Evolutionary conservation across 2,113 vertebrate species (phyloP), one percentile per base, ranked within the genome.

Genomic region (Tringa solitaria): DNA sequence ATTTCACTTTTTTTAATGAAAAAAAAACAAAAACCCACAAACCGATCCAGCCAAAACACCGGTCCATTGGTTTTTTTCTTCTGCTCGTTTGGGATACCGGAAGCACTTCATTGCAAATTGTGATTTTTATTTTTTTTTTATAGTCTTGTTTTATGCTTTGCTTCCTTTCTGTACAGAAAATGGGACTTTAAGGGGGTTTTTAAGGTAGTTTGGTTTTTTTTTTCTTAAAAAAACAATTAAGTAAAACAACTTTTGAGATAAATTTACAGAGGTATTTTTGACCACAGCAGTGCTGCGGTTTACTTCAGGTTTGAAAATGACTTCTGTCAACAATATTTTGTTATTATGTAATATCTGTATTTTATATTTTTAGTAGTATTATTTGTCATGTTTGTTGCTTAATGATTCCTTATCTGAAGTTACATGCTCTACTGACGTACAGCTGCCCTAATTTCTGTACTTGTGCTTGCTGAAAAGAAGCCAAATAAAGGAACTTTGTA

Each of bases 401-500:
- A 27, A 24, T 65, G 77, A 14, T 67, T 88, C n/a, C 60, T 78
- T 51, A 33, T 51, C 10, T 93, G 32, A 70, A 70, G 51, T 67
- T 68, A 33, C 4, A 3, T 30, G 30, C 14, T 69, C 5, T 88
- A n/a, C 6, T 63, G 50, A 27, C 59, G 28, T 6, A 50, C 35
- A 11, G 33, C 35, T 81, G 24, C 59, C 32, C 46, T 77, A 19
- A 56, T 90, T 86, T 81, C 50, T 87, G 23, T 54, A 51, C 46
- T 80, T 77, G 15, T 32, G 26, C 89, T 88, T 75, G 20, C 37
- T 59, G 50, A 67, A 77, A 95, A 65, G 26, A 83, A 54, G 26
- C 13, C 21, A 84, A 95, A 96, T 96, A 94, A 95, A 96, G 54
- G 16, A 68, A 37, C 27, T 94, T 80, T 67, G 28, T 68, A 37